Evolutionary conservation across 1,140 invertebrate genomes (phyloP).

Genomic region (Aplysia californica): DNA sequence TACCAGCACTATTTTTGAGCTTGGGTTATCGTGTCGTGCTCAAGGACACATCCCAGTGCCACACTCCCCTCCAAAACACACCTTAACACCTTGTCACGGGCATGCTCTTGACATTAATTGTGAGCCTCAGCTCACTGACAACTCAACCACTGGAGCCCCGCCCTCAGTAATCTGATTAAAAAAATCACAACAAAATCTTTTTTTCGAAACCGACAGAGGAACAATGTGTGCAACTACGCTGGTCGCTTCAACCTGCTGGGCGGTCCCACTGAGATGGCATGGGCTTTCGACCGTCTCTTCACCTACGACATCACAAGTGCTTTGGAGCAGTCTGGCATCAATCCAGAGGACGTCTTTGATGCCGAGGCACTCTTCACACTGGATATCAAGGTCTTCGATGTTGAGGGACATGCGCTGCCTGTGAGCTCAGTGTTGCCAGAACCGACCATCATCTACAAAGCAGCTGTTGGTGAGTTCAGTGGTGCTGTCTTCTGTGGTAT

Average conservation of each 20-base stretch:
- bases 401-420: slow-evolving; percentile 5
- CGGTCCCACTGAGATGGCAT: slow-evolving; percentile 23
- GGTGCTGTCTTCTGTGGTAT: no score
- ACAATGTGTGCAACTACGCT: slow-evolving; percentile 1
- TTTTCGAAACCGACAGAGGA: no score
- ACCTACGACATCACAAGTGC: slow-evolving; percentile 27
- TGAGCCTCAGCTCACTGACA: background rate
- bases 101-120: background rate
- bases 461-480: slow-evolving; percentile 28
- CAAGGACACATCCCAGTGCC: no score
- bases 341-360: slow-evolving; percentile 27
- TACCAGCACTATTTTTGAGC: no score
- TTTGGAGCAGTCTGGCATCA: background rate
- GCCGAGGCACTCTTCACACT: slow-evolving; percentile 4
- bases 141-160: background rate
- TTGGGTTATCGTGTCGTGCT: no score
- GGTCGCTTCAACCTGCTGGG: slow-evolving; percentile 21
- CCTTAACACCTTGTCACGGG: slow-evolving; percentile 1
- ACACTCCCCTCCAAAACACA: slow-evolving; percentile 3
- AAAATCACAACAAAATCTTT: no score
- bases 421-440: background rate
- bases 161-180: no score
- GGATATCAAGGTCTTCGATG: slow-evolving; percentile 10
- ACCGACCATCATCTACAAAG: slow-evolving; percentile 26
- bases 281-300: slow-evolving; percentile 16